Percentiles rank a stretch among this genome's conserved stretches.
phyloP scores from a whole-genome alignment of 2,797 vertebrate species.

The Sebastes nivosus region DNA sequence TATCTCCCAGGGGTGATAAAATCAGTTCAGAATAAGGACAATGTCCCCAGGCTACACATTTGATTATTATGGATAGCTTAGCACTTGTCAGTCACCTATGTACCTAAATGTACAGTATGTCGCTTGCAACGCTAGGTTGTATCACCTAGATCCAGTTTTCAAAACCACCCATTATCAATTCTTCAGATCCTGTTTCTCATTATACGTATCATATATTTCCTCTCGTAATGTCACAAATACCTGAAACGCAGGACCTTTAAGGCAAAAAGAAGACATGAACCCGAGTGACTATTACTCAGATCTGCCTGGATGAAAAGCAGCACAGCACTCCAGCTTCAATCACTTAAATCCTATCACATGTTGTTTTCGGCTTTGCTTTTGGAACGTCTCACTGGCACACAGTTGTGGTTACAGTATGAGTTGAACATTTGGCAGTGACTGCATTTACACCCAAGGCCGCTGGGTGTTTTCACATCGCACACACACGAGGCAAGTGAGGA shows the following conservation, averaged over 20 bases:
- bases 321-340: background rate
- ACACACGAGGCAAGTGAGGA: background rate
- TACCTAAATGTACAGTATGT: background rate
- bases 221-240: background rate
- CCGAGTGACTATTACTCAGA: background rate
- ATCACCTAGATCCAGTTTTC: background rate
- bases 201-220: background rate
- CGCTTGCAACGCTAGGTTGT: background rate
- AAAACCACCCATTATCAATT: background rate
- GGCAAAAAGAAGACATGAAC: background rate
- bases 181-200: background rate
- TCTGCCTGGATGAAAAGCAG: background rate
- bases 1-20: background rate
- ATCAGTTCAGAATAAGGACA: slow-evolving; percentile 27
- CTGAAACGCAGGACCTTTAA: slow-evolving; percentile 18
- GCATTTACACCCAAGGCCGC: background rate
- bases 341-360: background rate
- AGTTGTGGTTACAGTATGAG: background rate
- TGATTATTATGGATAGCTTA: background rate
- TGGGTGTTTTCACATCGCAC: background rate
- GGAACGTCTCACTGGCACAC: background rate
- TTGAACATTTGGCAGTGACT: background rate
- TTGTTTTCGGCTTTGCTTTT: background rate
- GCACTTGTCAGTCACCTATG: background rate
- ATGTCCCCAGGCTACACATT: background rate